Percentiles rank a stretch among this genome's conserved stretches.
These are phyloP conservation scores for Solea senegalensis DNA, from an alignment of 2,113 vertebrate species.

Conservation along the genomic window DNA sequence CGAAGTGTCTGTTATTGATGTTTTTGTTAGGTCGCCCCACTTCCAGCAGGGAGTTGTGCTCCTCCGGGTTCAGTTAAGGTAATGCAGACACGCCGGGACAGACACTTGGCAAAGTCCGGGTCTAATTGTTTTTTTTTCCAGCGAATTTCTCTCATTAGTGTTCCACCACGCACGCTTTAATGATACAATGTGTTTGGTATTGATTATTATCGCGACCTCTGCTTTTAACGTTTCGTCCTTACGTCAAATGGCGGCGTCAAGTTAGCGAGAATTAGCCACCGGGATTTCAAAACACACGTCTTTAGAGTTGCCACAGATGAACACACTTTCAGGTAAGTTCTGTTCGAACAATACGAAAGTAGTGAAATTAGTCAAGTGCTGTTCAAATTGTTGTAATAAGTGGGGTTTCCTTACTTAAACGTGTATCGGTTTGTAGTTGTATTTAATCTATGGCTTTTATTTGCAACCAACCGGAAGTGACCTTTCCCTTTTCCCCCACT, in stretches of 20 bases:
- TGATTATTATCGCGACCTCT: background rate
- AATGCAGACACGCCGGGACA: background rate
- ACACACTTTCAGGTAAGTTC: background rate
- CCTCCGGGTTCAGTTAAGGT: constrained; percentile 33
- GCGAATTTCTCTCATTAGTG: background rate
- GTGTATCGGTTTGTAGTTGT: background rate
- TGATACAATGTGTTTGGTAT: background rate
- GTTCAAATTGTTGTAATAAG: background rate
- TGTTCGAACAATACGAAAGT: accelerated
- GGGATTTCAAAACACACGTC: constrained; percentile 48
- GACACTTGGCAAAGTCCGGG: no score
- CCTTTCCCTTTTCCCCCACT: accelerated
- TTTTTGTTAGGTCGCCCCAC: background rate
- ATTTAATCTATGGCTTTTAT: background rate
- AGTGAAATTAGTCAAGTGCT: background rate
- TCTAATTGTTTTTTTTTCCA: background rate
- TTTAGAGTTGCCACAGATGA: background rate
- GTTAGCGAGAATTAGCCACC: background rate
- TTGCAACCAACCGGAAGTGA: constrained; percentile 1
- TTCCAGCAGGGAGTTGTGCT: background rate
- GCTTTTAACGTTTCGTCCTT: background rate
- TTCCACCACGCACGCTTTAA: background rate
- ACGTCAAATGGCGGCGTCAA: constrained; percentile 24
- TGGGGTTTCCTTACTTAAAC: background rate
- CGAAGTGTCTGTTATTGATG: no score